Evolutionary conservation across 2,888 invertebrate species (phyloP).

Genomic region (Dicycla oo): DNA sequence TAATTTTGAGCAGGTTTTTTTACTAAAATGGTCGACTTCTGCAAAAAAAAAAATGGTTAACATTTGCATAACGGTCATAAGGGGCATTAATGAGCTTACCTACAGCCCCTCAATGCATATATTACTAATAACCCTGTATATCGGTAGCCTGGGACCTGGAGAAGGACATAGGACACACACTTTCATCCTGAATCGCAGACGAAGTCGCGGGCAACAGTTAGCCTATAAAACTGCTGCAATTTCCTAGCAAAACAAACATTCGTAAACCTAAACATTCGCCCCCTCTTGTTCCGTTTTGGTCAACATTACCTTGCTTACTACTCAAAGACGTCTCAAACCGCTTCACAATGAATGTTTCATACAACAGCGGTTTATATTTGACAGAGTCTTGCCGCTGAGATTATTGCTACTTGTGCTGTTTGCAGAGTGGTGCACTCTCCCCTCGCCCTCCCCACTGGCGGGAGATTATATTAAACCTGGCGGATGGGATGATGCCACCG

Average conservation of each 20-base stretch:
- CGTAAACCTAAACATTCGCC: neutral
- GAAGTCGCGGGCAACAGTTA: neutral
- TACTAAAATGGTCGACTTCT: no score
- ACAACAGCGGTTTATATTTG: slow-evolving; percentile 40
- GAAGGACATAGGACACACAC: no score
- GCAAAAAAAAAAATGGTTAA: no score
- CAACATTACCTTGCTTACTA: neutral
- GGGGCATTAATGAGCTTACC: no score
- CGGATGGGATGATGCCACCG: slow-evolving; percentile 1
- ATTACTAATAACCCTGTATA: no score
- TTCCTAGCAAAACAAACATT: neutral
- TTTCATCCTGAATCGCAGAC: neutral
- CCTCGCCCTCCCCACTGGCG: neutral
- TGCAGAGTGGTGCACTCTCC: slow-evolving; percentile 28
- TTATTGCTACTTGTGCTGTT: slow-evolving; percentile 55
- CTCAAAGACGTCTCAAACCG: slow-evolving; percentile 4
- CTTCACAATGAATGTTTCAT: slow-evolving; percentile 42
- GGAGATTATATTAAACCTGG: slow-evolving; percentile 36
- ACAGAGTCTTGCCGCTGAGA: slow-evolving; percentile 30
- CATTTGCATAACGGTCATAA: no score
- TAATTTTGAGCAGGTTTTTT: no score
- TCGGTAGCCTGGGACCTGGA: neutral
- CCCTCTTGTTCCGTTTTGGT: neutral
- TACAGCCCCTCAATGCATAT: no score
- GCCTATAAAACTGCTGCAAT: neutral